Conservation (phyloP, 2,797 vertebrate species). For the Bovichtus variegatus region DNA sequence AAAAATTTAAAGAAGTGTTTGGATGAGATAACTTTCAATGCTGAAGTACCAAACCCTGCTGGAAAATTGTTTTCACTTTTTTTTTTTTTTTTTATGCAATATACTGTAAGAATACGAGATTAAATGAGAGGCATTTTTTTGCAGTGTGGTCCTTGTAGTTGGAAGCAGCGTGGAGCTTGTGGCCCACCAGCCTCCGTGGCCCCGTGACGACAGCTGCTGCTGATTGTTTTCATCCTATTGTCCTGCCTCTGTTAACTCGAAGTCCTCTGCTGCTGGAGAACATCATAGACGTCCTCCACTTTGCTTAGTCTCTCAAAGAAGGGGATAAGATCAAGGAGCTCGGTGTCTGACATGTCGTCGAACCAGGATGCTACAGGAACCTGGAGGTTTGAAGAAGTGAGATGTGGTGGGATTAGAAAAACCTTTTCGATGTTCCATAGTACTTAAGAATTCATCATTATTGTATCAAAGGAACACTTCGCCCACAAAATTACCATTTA, state of each 20-base stretch:
- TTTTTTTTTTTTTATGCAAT: constrained; percentile 3
- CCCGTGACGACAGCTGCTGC: constrained; percentile 71
- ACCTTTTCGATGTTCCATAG: neutral
- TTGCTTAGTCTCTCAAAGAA: constrained; percentile 97
- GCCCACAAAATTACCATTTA: no score
- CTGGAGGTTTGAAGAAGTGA: constrained; percentile 70
- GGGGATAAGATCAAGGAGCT: constrained; percentile 95
- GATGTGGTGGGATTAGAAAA: neutral
- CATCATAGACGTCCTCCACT: constrained; percentile 92
- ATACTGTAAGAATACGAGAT: constrained; percentile 28
- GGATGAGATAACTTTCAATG: neutral
- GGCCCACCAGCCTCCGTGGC: constrained; percentile 81
- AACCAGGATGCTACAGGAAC: constrained; percentile 98
- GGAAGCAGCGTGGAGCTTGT: constrained; percentile 74
- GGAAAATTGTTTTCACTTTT: neutral
- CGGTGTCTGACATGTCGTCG: constrained; percentile 96
- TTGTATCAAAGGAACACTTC: neutral
- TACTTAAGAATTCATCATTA: no score
- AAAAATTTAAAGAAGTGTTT: neutral
- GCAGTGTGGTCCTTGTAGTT: constrained; percentile 80
- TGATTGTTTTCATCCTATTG: constrained; percentile 27
- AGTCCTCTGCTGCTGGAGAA: constrained; percentile 92
- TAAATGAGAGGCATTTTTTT: constrained; percentile 32
- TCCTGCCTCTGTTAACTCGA: constrained; percentile 87
- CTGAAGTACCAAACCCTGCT: constrained; percentile 1